Evolutionary conservation across 2,113 vertebrate species (phyloP), one percentile per base, ranked within the genome.

Genomic region (Dicerorhinus sumatrensis): DNA sequence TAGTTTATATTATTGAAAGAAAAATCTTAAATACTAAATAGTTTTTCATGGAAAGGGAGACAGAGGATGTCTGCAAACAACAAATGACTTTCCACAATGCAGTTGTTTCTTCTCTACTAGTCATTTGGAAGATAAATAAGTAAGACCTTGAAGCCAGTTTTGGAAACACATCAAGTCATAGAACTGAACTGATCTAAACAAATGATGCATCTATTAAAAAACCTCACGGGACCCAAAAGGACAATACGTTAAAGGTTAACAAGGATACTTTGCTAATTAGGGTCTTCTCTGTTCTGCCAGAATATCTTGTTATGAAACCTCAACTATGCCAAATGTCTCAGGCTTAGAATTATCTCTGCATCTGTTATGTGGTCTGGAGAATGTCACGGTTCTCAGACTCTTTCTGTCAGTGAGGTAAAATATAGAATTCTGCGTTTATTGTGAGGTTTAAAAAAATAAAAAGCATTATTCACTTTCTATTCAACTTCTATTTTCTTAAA

Each of bases 161-260:
- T 85, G 63, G 48, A 92, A 95, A 86, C 67, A 85, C 6, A 79
- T 93, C 51, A 89, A 92, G 12, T 96, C n/a, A 77, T 27, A 81
- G 51, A 94, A 77, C 46, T 90, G 39, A 95, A 89, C 79, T 88
- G 31, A 85, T 90, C 48, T 62, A 48, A 98, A 96, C 90, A 94
- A 97, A 87, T 92, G 65, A 79, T 42, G 3, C 48, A 42, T 75
- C 77, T 91, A 54, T 69, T 75, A 62, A 88, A 80, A 84, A 96
- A 81, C n/a, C 48, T 76, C 82, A 82, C 12, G 12, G 14, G 8
- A 90, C 39, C 39, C 36, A 42, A 18, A 76, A 36, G 3, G 36
- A 92, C 7, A 75, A 79, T 63, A 88, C 89, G 54, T 96, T 81
- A 93, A 84, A 98, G 93, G 91, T 97, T 97, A 97, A 97, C 21